Evolutionary conservation across 2,113 vertebrate genomes (phyloP).

Genomic region (Coreoperca whiteheadi): DNA sequence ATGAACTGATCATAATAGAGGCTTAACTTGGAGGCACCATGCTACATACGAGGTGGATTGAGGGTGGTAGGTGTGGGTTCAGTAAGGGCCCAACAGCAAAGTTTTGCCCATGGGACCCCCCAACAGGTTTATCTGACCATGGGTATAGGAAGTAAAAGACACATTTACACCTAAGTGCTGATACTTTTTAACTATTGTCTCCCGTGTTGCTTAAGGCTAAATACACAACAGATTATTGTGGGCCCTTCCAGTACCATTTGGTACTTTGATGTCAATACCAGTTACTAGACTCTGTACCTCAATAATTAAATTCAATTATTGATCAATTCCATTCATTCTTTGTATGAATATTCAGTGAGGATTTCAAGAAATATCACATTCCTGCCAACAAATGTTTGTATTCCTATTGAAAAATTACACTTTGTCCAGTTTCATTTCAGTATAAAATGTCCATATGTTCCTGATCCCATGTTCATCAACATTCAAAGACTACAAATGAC

Average conservation of each 20-base stretch:
- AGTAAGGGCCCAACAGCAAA: too few relatives aligned
- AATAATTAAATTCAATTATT: neutral
- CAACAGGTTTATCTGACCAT: neutral
- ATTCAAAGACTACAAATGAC: slow-evolving; percentile 34
- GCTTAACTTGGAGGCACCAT: neutral
- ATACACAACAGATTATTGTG: neutral
- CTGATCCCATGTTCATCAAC: slow-evolving; percentile 32
- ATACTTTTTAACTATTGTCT: neutral
- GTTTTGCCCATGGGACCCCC: too few relatives aligned
- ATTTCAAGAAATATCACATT: neutral
- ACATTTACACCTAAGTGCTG: neutral
- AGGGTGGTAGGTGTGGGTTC: neutral
- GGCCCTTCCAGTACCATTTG: neutral
- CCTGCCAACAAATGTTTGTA: neutral
- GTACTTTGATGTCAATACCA: neutral
- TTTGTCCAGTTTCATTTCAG: neutral
- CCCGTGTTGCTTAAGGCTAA: neutral
- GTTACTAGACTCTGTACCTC: neutral
- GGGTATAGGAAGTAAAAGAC: neutral
- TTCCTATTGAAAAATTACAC: neutral
- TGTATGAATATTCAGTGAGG: neutral
- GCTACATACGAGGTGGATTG: neutral
- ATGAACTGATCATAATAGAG: too few relatives aligned
- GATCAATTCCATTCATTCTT: neutral
- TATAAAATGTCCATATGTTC: neutral